These are phyloP conservation scores for Sebastes taczanowskii DNA, from an alignment of 2,797 vertebrate species.

Conservation along the genomic window DNA sequence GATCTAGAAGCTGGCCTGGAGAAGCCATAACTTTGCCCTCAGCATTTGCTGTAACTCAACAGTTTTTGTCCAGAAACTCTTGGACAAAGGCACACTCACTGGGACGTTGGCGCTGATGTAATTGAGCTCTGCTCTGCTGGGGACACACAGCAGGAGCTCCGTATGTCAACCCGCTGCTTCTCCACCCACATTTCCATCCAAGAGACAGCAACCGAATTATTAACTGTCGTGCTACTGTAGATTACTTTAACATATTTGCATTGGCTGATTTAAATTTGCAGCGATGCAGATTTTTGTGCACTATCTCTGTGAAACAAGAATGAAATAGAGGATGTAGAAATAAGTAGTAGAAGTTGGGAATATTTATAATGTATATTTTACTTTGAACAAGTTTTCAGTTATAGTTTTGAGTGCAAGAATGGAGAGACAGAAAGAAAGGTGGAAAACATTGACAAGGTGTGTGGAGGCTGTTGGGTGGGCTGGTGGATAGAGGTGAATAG, in stretches of 20 bases:
- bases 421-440: neutral
- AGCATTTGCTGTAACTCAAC: too few relatives aligned
- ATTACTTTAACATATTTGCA: conserved; percentile 13
- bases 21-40: too few relatives aligned
- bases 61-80: neutral
- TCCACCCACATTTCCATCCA: conserved; percentile 8
- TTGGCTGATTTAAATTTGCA: neutral
- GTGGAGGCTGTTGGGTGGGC: neutral
- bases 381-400: neutral
- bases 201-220: conserved; percentile 18
- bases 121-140: neutral
- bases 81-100: neutral
- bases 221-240: neutral
- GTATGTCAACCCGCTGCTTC: neutral
- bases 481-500: neutral
- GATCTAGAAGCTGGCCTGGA: too few relatives aligned
- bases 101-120: neutral
- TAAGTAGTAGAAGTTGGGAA: neutral
- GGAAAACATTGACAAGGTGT: neutral
- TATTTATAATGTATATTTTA: neutral
- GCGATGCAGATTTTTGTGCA: neutral
- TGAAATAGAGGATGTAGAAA: neutral
- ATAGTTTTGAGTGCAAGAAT: neutral
- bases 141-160: neutral
- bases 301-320: neutral